phyloP scores from a whole-genome alignment of 2,113 vertebrate species.

The Leptobrachium ailaonicum region DNA sequence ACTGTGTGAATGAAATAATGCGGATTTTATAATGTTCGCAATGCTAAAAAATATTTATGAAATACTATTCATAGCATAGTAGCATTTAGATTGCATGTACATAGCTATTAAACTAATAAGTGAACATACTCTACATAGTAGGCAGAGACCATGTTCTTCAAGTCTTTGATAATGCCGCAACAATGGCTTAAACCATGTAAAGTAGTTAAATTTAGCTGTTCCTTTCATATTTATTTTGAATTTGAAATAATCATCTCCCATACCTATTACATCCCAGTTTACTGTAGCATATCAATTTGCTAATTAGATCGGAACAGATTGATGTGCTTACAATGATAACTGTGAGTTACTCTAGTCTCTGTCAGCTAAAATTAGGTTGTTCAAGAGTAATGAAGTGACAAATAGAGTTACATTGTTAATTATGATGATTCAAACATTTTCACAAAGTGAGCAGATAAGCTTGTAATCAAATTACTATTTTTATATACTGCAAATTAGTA shows the following conservation, averaged over 20 bases:
- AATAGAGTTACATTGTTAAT: slow-evolving; percentile 31
- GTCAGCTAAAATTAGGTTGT: slow-evolving; percentile 4
- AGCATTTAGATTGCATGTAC: no score
- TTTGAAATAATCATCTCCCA: slow-evolving; percentile 30
- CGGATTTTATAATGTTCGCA: no score
- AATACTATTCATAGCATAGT: no score
- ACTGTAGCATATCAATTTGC: slow-evolving; percentile 32
- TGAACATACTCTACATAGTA: no score
- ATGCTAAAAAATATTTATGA: no score
- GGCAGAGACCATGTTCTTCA: no score
- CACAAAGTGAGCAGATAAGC: no score
- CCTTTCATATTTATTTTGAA: slow-evolving; percentile 21
- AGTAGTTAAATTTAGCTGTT: neutral
- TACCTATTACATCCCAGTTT: slow-evolving; percentile 29
- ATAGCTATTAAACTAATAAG: no score
- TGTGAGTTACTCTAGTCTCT: slow-evolving; percentile 8
- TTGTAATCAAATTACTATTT: no score
- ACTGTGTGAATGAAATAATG: no score
- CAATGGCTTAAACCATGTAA: slow-evolving; percentile 20
- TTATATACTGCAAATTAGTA: no score
- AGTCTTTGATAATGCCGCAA: neutral
- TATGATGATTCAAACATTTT: slow-evolving; percentile 21
- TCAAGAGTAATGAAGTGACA: slow-evolving; percentile 40
- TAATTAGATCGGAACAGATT: slow-evolving; percentile 41
- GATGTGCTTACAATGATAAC: slow-evolving; percentile 33